Evolutionary conservation across 2,113 vertebrate genomes (phyloP), one percentile per base, ranked within the genome.

Genomic region (Catagonus wagneri): DNA sequence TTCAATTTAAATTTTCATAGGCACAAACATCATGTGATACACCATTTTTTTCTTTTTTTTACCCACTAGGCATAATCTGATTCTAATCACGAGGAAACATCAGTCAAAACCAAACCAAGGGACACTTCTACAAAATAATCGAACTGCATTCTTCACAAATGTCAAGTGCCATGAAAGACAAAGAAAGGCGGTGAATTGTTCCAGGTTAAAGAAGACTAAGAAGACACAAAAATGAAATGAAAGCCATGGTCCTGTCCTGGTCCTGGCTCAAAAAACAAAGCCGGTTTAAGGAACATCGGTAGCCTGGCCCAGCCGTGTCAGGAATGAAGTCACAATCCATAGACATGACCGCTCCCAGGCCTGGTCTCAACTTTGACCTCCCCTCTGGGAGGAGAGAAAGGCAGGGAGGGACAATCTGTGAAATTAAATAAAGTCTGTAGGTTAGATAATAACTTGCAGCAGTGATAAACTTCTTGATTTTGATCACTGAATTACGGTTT

Each of bases 381-480:
- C 19, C 7, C 50, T 89, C 50, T 6, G 3, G 29, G 20, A 2
- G 6, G 1, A 4, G 17, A 39, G 63, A 19, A 12, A 8, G n/a
- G 19, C 44, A 8, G 20, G 75, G n/a, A 58, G 80, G 15, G 15
- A n/a, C 2, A 22, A 1, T 63, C 25, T 25, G 56, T 86, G 32
- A 83, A 78, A 94, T 36, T 92, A 36, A 58, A 72, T 61, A 36
- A 88, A 93, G n/a, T 58, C n/a, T 63, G 12, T 61, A 76, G 19
- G 19, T 66, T 66, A 95, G 72, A 25, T 39, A 71, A 87, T 36
- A 71, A 29, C 22, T 17, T 17, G 27, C 1, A 22, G 39, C 39
- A 54, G 11, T 5, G n/a, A 87, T 15, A 11, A 50, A 58, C 63
- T 79, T 94, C 52, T 32, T 20, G 13, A 83, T 68, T 84, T 39